Conservation (phyloP, 2,888 invertebrate genomes). For the Hydropsyche betteni region DNA sequence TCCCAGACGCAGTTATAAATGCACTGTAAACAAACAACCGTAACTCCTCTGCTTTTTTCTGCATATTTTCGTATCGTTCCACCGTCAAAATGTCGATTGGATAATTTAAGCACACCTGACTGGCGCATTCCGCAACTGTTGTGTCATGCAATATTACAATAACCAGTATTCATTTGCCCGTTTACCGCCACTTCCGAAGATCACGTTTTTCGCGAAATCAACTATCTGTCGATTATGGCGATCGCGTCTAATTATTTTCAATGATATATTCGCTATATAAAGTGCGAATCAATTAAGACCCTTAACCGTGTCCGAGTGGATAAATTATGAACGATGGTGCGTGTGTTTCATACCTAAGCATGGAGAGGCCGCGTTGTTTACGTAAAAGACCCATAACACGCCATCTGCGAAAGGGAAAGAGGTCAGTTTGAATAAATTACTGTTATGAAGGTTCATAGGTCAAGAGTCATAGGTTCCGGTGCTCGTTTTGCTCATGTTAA, state of each 20-base stretch:
- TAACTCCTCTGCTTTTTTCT: too few species aligned
- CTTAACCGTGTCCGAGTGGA: too few species aligned
- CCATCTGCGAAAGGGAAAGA: slow-evolving; percentile 21
- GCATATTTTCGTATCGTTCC: too few species aligned
- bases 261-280: too few species aligned
- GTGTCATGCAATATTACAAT: not conserved
- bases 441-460: slow-evolving; percentile 10
- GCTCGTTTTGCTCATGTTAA: slow-evolving; percentile 23
- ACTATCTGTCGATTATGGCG: too few species aligned
- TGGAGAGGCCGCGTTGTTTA: not conserved
- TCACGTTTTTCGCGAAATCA: not conserved
- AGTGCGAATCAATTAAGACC: too few species aligned
- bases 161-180: not conserved
- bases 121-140: not conserved
- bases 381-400: slow-evolving; percentile 5
- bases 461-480: slow-evolving; percentile 15
- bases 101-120: slow-evolving; percentile 1
- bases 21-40: too few species aligned
- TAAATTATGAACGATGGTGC: too few species aligned
- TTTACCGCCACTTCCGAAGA: not conserved
- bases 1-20: too few species aligned
- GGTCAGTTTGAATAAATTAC: slow-evolving; percentile 24
- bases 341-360: too few species aligned
- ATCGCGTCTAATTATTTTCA: too few species aligned
- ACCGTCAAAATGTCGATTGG: too few species aligned